Conservation (phyloP, 1,140 invertebrate species). For the Euwallacea similis region DNA sequence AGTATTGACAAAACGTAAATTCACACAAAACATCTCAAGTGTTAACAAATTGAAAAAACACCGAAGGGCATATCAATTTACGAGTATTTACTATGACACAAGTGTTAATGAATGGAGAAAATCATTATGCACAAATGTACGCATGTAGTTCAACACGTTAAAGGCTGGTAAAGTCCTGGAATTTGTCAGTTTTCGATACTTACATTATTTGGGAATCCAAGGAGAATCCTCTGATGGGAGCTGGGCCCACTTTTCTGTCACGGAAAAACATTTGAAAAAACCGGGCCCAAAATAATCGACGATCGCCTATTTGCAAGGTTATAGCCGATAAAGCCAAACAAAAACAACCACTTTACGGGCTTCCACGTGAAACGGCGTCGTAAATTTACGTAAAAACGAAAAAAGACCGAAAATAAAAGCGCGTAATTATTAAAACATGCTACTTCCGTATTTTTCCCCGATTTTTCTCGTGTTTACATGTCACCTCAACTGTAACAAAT, state of each 20-base stretch:
- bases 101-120: slow-evolving; percentile 36
- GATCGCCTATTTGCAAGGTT: slow-evolving; percentile 41
- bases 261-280: slow-evolving; percentile 39
- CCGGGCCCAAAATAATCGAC: slow-evolving; percentile 28
- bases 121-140: neutral
- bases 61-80: slow-evolving; percentile 49
- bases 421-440: slow-evolving; percentile 44
- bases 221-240: neutral
- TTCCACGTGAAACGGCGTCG: slow-evolving; percentile 17
- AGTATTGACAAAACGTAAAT: slow-evolving; percentile 41
- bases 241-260: slow-evolving; percentile 9
- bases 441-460: slow-evolving; percentile 43
- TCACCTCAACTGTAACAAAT: slow-evolving; percentile 54
- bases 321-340: slow-evolving; percentile 40
- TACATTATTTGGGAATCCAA: slow-evolving; percentile 1
- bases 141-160: too few species aligned
- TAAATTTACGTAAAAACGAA: slow-evolving; percentile 7
- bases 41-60: slow-evolving; percentile 44
- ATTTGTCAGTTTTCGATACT: neutral
- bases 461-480: slow-evolving; percentile 54
- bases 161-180: too few species aligned
- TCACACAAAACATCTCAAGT: slow-evolving; percentile 38
- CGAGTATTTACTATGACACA: slow-evolving; percentile 40
- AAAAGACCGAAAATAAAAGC: slow-evolving; percentile 37
- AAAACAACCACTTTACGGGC: slow-evolving; percentile 40